Percentiles rank a stretch among this genome's conserved stretches.
Conservation (phyloP, 2,113 vertebrate genomes). For the Pseudolaguvia tuberculata region DNA sequence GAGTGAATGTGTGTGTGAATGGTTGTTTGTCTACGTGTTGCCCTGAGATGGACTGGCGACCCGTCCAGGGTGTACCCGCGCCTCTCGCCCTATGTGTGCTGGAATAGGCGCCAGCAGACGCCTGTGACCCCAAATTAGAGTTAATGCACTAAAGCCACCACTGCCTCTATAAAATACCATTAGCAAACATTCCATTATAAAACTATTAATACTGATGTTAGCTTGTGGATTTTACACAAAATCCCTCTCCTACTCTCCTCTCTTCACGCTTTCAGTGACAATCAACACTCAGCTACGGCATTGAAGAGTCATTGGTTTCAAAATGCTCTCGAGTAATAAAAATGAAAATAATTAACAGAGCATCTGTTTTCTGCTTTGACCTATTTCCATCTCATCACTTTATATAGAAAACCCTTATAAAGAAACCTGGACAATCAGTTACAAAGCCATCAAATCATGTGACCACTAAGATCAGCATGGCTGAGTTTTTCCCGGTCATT, state of each 20-base stretch:
- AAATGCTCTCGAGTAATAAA: background rate
- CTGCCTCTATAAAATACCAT: too few species aligned
- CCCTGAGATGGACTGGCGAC: too few species aligned
- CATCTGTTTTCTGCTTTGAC: background rate
- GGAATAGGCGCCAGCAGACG: too few species aligned
- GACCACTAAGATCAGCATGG: background rate
- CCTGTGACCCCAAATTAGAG: too few species aligned
- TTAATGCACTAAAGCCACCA: too few species aligned
- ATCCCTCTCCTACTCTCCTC: background rate
- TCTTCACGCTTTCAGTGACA: background rate
- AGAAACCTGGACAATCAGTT: background rate
- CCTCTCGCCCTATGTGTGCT: too few species aligned
- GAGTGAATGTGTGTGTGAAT: too few species aligned
- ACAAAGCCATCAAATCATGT: background rate
- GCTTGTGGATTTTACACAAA: background rate
- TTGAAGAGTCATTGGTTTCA: background rate
- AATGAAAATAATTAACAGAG: background rate
- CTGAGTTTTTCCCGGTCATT: background rate
- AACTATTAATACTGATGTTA: too few species aligned
- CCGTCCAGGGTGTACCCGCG: too few species aligned
- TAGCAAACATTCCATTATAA: constrained; percentile 13
- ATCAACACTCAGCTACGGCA: background rate
- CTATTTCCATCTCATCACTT: background rate
- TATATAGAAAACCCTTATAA: constrained; percentile 2
- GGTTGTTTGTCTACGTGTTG: too few species aligned